Evolutionary conservation across 2,797 vertebrate species (phyloP).

Genomic region (Poecilia wingei): DNA sequence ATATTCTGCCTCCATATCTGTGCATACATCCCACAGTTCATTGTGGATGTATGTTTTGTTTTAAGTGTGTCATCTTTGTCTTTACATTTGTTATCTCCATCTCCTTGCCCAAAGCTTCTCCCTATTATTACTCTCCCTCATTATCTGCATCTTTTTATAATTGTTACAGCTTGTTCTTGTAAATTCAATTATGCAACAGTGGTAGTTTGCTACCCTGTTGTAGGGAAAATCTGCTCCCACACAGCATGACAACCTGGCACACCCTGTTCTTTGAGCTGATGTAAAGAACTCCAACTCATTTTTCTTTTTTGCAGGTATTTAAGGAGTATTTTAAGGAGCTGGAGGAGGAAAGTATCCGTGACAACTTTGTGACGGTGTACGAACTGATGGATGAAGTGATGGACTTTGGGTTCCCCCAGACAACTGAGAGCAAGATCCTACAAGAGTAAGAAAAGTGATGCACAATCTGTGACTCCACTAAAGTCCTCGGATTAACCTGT

Average conservation of each 20-base stretch:
- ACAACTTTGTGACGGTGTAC: slow-evolving; percentile 87
- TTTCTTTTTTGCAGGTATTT: slow-evolving; percentile 75
- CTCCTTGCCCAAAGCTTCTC: not conserved
- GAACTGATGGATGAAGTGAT: slow-evolving; percentile 87
- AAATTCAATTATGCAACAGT: not conserved
- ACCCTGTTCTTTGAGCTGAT: not conserved
- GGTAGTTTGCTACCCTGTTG: not conserved
- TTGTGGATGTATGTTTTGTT: not conserved
- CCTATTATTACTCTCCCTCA: not conserved
- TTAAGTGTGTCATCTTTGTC: not conserved
- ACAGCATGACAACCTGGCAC: not conserved
- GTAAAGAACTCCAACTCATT: not conserved
- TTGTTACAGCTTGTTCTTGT: not conserved
- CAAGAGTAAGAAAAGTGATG: slow-evolving; percentile 80
- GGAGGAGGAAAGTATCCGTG: slow-evolving; percentile 86
- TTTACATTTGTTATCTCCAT: not conserved
- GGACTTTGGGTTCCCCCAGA: slow-evolving; percentile 88
- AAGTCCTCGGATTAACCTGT: not conserved
- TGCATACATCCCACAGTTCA: not conserved
- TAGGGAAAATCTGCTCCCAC: not conserved
- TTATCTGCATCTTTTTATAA: not conserved
- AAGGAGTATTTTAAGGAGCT: slow-evolving; percentile 85
- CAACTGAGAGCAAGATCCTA: slow-evolving; percentile 87
- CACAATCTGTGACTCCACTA: not conserved
- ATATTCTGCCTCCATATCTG: not conserved